Conservation (phyloP, 2,888 invertebrate species). For the Graphium colonna region DNA sequence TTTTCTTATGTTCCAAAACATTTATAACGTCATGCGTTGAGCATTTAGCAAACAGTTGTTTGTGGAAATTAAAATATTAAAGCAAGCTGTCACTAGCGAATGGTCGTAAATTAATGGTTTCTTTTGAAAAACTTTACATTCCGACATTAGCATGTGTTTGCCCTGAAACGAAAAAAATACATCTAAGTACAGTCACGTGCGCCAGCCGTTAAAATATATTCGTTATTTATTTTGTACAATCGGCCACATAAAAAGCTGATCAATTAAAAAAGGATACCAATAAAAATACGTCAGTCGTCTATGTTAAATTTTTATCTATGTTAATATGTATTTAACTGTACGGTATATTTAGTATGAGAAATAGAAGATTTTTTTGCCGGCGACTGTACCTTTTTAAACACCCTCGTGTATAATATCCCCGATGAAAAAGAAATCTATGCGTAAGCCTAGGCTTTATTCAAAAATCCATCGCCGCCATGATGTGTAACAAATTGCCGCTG, state of each 20-base stretch:
- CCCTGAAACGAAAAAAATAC: constrained; percentile 45
- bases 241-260: background rate
- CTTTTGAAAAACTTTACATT: constrained; percentile 42
- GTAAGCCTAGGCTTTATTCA: constrained; percentile 63
- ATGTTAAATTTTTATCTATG: too few relatives aligned
- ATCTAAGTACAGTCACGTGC: constrained; percentile 42
- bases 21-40: too few relatives aligned
- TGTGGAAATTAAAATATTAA: constrained; percentile 17
- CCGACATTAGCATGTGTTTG: constrained; percentile 50
- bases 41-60: constrained; percentile 11
- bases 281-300: background rate
- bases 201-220: constrained; percentile 24
- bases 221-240: constrained; percentile 4
- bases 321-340: background rate
- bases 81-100: constrained; percentile 34
- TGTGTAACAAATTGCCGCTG: constrained; percentile 64
- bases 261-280: too few relatives aligned
- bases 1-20: too few relatives aligned
- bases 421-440: constrained; percentile 32
- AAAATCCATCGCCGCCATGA: constrained; percentile 42
- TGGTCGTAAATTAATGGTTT: constrained; percentile 47
- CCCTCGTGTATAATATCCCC: constrained; percentile 36
- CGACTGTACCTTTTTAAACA: constrained; percentile 30
- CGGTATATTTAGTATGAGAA: background rate
- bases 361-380: background rate